These are phyloP conservation scores for Seira musarum DNA, from an alignment of 2,888 invertebrate genomes.

Conservation along the genomic window DNA sequence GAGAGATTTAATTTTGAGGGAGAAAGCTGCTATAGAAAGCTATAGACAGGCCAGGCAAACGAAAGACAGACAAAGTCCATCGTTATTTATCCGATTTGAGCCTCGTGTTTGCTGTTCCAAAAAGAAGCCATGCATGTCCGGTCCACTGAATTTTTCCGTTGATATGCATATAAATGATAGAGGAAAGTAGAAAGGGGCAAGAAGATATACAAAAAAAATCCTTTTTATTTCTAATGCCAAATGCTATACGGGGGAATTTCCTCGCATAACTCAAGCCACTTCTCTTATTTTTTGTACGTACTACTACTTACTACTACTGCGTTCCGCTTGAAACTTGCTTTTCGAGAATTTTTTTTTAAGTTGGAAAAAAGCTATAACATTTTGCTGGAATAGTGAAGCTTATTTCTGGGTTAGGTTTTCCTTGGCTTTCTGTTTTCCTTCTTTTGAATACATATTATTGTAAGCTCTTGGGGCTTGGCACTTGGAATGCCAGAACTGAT, in stretches of 20 bases:
- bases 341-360: too few species aligned
- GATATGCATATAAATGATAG: constrained; percentile 8
- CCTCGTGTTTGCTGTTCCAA: constrained; percentile 45
- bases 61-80: too few species aligned
- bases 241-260: too few species aligned
- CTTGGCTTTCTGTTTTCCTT: constrained; percentile 4
- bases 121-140: constrained; percentile 35
- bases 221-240: too few species aligned
- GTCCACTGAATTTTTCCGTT: constrained; percentile 42
- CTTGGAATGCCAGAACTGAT: constrained; percentile 31
- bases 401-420: too few species aligned
- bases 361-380: too few species aligned
- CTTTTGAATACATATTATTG: constrained; percentile 55
- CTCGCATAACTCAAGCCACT: too few species aligned
- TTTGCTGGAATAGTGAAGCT: too few species aligned
- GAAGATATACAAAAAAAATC: too few species aligned
- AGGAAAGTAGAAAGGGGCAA: neutral
- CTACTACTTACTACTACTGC: too few species aligned
- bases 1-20: constrained; percentile 56
- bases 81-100: constrained; percentile 57
- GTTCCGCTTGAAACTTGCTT: too few species aligned
- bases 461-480: constrained; percentile 37
- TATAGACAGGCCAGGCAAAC: neutral
- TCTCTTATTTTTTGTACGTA: too few species aligned
- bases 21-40: neutral